Percentiles rank a stretch among this genome's conserved stretches.
Conservation (phyloP, 2,113 vertebrate genomes). For the Platysteira castanea region DNA sequence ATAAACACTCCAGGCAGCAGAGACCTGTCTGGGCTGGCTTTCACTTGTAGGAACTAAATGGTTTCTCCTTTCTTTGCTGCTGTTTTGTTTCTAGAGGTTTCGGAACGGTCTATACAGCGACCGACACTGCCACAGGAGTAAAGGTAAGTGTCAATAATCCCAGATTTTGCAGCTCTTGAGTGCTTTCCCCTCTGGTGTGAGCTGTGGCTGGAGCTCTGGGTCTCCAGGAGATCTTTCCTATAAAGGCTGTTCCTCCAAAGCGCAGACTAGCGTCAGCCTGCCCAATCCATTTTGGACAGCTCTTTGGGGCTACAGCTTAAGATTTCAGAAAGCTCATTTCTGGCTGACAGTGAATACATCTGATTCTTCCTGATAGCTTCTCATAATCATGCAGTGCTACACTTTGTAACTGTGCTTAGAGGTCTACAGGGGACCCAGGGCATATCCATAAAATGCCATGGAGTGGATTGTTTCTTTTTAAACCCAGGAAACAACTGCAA, state of each 20-base stretch:
- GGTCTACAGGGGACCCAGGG: not conserved
- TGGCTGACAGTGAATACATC: not conserved
- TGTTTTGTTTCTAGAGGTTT: conserved; percentile 81
- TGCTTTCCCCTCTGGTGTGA: not conserved
- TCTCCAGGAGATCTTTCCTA: not conserved
- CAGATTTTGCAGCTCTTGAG: not conserved
- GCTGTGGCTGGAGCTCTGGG: not conserved
- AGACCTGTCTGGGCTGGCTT: not conserved
- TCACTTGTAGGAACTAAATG: not conserved
- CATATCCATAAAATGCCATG: not conserved
- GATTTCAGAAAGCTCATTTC: not conserved
- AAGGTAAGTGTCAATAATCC: conserved; percentile 70
- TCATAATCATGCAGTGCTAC: not conserved
- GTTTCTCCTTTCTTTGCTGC: not conserved
- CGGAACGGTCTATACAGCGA: conserved; percentile 91
- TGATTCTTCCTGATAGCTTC: not conserved
- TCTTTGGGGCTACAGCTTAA: not conserved
- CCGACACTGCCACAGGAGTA: conserved; percentile 91
- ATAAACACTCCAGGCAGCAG: not conserved
- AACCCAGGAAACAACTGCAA: not conserved
- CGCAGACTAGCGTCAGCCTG: not conserved
- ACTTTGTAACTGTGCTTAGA: not conserved
- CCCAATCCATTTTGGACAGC: not conserved
- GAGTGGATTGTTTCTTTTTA: not conserved
- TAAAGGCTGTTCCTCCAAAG: not conserved